phyloP scores from a whole-genome alignment of 2,797 vertebrate genomes.

The Coccyzus lansbergi region DNA sequence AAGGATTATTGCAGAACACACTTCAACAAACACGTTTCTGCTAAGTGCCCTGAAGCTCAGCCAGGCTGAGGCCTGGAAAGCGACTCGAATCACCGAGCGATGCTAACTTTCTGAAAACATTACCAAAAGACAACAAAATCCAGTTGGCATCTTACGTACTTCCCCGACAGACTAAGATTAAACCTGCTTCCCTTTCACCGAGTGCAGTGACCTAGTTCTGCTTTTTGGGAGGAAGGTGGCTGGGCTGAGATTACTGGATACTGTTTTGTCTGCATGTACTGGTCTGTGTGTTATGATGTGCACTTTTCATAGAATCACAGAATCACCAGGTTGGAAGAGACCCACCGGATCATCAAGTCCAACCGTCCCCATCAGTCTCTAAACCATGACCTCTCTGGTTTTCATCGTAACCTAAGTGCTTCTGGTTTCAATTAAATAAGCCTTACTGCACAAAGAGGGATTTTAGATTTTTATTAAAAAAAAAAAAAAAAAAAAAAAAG shows the following conservation, averaged over 20 bases:
- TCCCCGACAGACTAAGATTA: not conserved
- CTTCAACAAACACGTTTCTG: not conserved
- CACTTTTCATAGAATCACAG: no score
- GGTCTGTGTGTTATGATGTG: constrained; percentile 10
- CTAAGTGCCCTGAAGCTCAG: not conserved
- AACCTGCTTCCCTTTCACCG: not conserved
- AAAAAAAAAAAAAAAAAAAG: constrained; percentile 59
- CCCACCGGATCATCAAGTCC: no score
- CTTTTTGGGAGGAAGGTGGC: not conserved
- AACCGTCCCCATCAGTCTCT: no score
- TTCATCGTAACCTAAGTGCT: constrained; percentile 21
- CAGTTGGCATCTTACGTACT: not conserved
- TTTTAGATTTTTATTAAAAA: constrained; percentile 71
- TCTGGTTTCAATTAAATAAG: constrained; percentile 53
- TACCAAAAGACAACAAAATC: not conserved
- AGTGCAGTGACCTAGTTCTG: constrained; percentile 3
- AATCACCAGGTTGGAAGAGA: no score
- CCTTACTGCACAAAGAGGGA: constrained; percentile 61
- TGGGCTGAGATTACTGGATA: not conserved
- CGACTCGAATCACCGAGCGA: not conserved
- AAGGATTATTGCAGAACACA: not conserved
- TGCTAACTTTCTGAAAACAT: not conserved
- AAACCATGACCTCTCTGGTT: no score
- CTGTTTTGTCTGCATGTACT: constrained; percentile 17
- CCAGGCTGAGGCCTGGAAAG: not conserved